Conservation (phyloP, 2,797 vertebrate genomes). For the Alfaro cultratus region DNA sequence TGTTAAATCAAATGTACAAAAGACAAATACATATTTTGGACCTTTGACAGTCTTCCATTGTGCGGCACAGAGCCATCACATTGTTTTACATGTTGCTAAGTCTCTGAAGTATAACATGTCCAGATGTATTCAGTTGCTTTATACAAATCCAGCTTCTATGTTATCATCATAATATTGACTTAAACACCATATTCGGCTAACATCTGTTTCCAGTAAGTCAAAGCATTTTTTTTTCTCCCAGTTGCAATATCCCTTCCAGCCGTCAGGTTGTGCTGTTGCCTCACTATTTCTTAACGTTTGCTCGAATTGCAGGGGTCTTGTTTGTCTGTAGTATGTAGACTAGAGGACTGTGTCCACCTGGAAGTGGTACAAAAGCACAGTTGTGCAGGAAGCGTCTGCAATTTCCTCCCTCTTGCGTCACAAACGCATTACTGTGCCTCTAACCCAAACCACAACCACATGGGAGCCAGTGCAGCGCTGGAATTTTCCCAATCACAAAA, state of each 20-base stretch:
- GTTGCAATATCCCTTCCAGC: constrained; percentile 8
- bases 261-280: constrained; percentile 49
- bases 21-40: neutral
- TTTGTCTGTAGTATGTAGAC: constrained; percentile 39
- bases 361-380: constrained; percentile 76
- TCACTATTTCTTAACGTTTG: neutral
- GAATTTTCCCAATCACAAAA: constrained; percentile 75
- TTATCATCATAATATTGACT: neutral
- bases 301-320: constrained; percentile 7
- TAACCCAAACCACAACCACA: constrained; percentile 83
- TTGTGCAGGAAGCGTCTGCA: constrained; percentile 81
- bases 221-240: neutral
- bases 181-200: neutral
- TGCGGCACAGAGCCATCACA: neutral
- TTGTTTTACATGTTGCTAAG: neutral
- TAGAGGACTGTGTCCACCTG: constrained; percentile 68
- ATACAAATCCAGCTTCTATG: neutral
- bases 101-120: too few species aligned
- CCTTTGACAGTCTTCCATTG: neutral
- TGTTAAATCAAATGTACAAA: too few species aligned
- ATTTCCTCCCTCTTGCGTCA: constrained; percentile 82
- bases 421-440: constrained; percentile 74
- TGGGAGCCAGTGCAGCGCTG: constrained; percentile 66
- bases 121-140: neutral
- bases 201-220: constrained; percentile 6